Evolutionary conservation across 2,888 invertebrate genomes (phyloP), one percentile per base, ranked within the genome.

Genomic region (Noctua janthe): DNA sequence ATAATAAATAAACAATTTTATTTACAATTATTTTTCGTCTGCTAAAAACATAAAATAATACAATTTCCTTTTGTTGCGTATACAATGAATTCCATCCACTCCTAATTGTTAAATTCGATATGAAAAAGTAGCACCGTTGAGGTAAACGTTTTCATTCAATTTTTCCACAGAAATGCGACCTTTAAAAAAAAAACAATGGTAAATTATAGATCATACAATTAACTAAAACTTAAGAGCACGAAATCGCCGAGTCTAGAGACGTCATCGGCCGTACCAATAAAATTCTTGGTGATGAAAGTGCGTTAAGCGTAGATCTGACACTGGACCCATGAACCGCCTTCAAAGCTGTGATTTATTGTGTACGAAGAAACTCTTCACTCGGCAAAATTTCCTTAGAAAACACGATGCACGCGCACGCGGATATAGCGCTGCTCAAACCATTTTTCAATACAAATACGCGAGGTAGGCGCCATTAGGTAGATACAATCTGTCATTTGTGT

Each of bases 111-210:
- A 62, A 84, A 80, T 69, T 11, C 35, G 35, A 47, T 67, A 43
- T 64, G 56, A 70, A 0, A 64, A 70, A 47, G 47, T 10, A 84
- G 15, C 20, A 54, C 11, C 11, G 66, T 62, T 75, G 51, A 72
- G 67, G 49, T 39, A 35, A 75, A 62, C 51, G 35, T 64, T 72
- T 76, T 64, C 29, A 74, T 74, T 78, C 13, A 78, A 74, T 72
- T 73, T 47, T 71, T 56, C 59, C 35, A 29, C 59, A 59, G 59
- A 29, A 29, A 29, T 29, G 29, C 29, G 29, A 29, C 29, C 29
- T 29, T 29, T 29, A 29, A 29, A 29, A 29, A 29, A 29, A 29
- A 29, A 29, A 29, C 29, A 29, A 29, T 29, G 29, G 29, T 29
- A 29, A 29, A 29, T 29, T 29, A 29, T 29, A 29, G 29, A 29